phyloP scores from a whole-genome alignment of 1,140 invertebrate species.

The Neodiprion virginianus region DNA sequence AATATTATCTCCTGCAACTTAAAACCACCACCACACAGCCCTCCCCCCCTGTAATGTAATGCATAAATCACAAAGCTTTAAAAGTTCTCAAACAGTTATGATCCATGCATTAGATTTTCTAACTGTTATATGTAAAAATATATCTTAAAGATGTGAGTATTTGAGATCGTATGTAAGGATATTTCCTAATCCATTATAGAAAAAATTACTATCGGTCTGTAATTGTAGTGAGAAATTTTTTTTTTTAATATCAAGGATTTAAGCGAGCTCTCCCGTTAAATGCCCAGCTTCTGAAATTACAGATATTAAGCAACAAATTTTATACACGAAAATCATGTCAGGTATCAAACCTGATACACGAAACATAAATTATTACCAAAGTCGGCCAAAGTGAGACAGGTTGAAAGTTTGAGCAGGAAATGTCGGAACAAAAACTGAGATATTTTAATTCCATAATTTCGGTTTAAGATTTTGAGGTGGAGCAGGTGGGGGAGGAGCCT shows the following conservation, averaged over 20 bases:
- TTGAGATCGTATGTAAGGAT: too few relatives aligned
- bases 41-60: not conserved
- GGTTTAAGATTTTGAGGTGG: constrained; percentile 48
- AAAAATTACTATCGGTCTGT: too few relatives aligned
- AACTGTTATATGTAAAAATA: not conserved
- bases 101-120: not conserved
- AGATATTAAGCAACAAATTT: too few relatives aligned
- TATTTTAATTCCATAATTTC: constrained; percentile 32
- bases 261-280: not conserved
- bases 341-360: too few relatives aligned
- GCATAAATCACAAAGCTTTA: not conserved
- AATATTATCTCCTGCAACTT: not conserved
- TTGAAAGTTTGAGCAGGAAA: not conserved
- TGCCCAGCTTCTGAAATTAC: too few relatives aligned
- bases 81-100: not conserved
- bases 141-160: too few relatives aligned
- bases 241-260: not conserved
- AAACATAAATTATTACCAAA: too few relatives aligned
- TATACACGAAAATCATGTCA: too few relatives aligned
- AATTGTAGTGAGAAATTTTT: not conserved
- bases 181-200: too few relatives aligned
- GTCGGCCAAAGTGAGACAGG: too few relatives aligned
- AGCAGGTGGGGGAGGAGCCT: constrained; percentile 55
- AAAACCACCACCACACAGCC: too few relatives aligned
- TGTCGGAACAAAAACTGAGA: not conserved